Evolutionary conservation across 2,888 invertebrate species (phyloP).

Genomic region (Gandaritis pyraliata): DNA sequence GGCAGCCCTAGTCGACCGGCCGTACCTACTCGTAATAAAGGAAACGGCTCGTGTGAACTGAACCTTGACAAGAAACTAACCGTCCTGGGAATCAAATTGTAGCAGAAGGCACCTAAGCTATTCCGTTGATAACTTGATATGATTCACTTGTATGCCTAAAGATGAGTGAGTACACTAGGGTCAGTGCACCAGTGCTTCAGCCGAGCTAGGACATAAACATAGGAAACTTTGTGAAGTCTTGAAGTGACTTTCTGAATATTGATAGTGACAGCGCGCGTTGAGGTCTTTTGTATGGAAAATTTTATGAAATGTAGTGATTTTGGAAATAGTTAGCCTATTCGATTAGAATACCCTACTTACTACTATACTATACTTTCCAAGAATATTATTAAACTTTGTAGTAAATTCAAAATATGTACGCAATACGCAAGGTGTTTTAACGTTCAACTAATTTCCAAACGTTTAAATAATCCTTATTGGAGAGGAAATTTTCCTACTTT

Average conservation of each 20-base stretch:
- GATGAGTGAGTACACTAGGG: constrained; percentile 7
- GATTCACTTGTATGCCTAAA: constrained; percentile 15
- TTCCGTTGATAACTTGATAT: constrained; percentile 16
- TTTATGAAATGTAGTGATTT: neutral
- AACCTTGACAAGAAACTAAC: constrained; percentile 59
- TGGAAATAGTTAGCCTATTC: no score
- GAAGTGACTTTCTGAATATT: neutral
- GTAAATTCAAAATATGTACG: no score
- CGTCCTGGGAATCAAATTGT: constrained; percentile 53
- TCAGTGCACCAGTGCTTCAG: constrained; percentile 7
- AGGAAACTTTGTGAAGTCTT: neutral
- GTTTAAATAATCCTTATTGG: neutral
- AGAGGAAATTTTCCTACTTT: constrained; percentile 3
- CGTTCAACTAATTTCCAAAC: neutral
- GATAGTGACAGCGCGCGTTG: constrained; percentile 3
- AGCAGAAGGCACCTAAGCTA: constrained; percentile 35
- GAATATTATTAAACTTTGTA: no score
- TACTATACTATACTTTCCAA: no score
- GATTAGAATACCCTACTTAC: no score
- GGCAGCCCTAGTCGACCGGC: constrained; percentile 25
- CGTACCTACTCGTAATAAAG: constrained; percentile 50
- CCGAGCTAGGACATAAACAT: neutral
- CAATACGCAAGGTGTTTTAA: no score
- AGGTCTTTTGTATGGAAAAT: constrained; percentile 9
- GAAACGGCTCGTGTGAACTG: constrained; percentile 61